Percentiles rank a stretch among this genome's conserved stretches.
These are phyloP conservation scores for Phragmatobia fuliginosa DNA, from an alignment of 2,888 invertebrate genomes.

Conservation along the genomic window DNA sequence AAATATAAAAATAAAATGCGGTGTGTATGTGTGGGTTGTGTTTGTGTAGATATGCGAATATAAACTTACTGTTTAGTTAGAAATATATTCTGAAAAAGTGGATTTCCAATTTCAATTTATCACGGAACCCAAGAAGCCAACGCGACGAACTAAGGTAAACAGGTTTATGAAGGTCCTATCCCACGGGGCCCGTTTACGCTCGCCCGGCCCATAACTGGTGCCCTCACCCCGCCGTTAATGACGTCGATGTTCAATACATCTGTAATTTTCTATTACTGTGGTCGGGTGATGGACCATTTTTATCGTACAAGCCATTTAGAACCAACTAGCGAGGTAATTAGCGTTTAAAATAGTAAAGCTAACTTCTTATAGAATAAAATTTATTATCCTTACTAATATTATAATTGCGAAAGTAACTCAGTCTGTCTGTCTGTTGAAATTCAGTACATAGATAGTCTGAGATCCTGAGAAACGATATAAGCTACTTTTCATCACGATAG, in stretches of 20 bases:
- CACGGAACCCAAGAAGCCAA: conserved; percentile 50
- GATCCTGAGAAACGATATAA: no score
- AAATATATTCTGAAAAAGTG: background rate
- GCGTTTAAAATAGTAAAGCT: background rate
- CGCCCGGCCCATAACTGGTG: conserved; percentile 45
- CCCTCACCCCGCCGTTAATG: conserved; percentile 55
- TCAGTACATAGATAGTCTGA: no score
- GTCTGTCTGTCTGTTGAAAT: no score
- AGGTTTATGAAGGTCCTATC: conserved; percentile 64
- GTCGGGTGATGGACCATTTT: conserved; percentile 7
- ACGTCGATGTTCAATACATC: conserved; percentile 42
- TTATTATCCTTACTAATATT: background rate
- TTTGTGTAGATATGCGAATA: no score
- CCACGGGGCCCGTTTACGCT: conserved; percentile 55
- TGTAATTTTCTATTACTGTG: conserved; percentile 41
- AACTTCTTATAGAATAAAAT: background rate
- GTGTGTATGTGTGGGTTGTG: no score
- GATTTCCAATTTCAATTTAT: conserved; percentile 21
- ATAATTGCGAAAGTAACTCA: no score
- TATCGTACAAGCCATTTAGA: conserved; percentile 9
- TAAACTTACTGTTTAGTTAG: no score
- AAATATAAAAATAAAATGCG: no score
- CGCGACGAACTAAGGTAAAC: conserved; percentile 62
- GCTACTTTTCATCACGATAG: no score
- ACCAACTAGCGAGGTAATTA: background rate